Evolutionary conservation across 2,888 invertebrate species (phyloP), one percentile per base, ranked within the genome.

Genomic region (Cephus spinipes): DNA sequence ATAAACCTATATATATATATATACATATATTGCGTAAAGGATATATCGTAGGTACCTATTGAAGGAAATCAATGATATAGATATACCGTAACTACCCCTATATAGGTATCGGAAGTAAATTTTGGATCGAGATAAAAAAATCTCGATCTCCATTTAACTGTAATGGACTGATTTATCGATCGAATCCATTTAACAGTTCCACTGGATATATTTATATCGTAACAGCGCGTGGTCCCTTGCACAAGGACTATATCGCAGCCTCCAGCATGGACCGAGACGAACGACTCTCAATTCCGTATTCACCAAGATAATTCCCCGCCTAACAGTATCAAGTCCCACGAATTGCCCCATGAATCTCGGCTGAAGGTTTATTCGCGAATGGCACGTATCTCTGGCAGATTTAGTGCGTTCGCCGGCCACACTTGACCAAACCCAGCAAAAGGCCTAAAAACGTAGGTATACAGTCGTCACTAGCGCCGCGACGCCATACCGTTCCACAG

Each of bases 301-400:
- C 87, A 83, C 76, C 79, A 78, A 84, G 84, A 86, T 88, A 86
- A 88, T 87, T 88, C 82, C 82, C 79, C 79, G 74, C 69, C 84
- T 84, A 86, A 85, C 86, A 85, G 87, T 88, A 88, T 88, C 87
- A 85, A 87, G 88, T 85, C 84, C 81, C 81, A 83, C 83, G 87
- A 88, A 88, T 87, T 85, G 85, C 84, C 78, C 84, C 87, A 87
- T 87, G 89, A 86, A 88, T 88, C 88, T 79, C 73, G 79, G 75
- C 76, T 76, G 77, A 85, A 82, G 84, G 84, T 87, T 88, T 86
- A 87, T 88, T 85, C 85, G 84, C 83, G 82, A 69, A 85, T 83
- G 83, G 82, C 84, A 84, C 86, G 88, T 87, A 86, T 87, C 88
- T 88, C 86, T 84, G 80, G 82, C 80, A 86, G 86, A 88, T 88